Conservation (phyloP, 2,113 vertebrate species). For the Sceloporus undulatus region DNA sequence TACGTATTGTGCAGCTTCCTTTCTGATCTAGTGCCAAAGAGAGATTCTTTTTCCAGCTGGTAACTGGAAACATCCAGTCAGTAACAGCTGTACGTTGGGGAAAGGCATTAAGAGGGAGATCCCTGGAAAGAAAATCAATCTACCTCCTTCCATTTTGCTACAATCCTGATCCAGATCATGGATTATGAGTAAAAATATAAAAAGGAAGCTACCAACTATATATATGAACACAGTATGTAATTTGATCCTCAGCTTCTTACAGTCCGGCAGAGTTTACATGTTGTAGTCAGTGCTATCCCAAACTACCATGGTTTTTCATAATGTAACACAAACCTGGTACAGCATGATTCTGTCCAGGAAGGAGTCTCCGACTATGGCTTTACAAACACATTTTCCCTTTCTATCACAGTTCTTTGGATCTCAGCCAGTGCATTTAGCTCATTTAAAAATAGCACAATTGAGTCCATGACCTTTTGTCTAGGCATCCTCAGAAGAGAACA, state of each 20-base stretch:
- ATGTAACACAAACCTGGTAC: background rate
- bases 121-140: too few species aligned
- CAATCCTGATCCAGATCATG: background rate
- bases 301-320: background rate
- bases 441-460: background rate
- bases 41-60: too few species aligned
- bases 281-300: background rate
- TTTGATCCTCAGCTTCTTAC: background rate
- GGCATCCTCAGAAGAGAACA: background rate
- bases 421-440: background rate
- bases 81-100: too few species aligned
- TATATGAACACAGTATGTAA: background rate
- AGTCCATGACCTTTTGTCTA: background rate
- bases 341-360: background rate
- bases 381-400: background rate
- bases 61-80: too few species aligned
- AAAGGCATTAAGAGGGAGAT: too few species aligned
- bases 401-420: background rate
- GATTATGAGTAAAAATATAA: background rate
- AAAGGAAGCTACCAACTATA: too few species aligned
- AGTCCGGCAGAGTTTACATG: background rate
- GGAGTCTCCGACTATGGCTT: background rate
- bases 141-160: background rate
- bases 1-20: too few species aligned
- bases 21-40: too few species aligned